Conservation (phyloP, 1,140 invertebrate species). For the Eueides isabella region DNA sequence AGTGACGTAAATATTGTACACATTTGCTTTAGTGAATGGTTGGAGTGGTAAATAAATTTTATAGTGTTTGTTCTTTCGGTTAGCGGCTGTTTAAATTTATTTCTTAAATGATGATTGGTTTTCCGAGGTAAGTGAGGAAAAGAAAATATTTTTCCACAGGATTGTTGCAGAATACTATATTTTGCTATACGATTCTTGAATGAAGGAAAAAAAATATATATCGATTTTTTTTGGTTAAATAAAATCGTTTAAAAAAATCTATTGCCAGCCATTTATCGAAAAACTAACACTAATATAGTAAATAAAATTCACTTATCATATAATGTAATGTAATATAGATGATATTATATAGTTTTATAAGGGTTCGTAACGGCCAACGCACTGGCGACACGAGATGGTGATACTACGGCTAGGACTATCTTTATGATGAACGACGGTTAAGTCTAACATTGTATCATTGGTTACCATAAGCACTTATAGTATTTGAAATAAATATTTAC, state of each 20-base stretch:
- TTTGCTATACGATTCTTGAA: no score
- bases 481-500: slow-evolving; percentile 82
- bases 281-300: slow-evolving; percentile 40
- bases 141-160: no score
- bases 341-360: slow-evolving; percentile 67
- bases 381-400: slow-evolving; percentile 58
- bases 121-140: background rate
- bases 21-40: slow-evolving; percentile 23
- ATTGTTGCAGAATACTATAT: no score
- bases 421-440: slow-evolving; percentile 53
- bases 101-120: background rate
- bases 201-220: background rate
- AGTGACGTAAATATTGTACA: slow-evolving; percentile 32
- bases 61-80: background rate
- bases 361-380: slow-evolving; percentile 42
- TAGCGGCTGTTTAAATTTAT: background rate
- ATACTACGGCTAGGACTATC: slow-evolving; percentile 67
- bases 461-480: slow-evolving; percentile 80
- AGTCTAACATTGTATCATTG: slow-evolving; percentile 78
- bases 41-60: slow-evolving; percentile 20
- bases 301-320: slow-evolving; percentile 50
- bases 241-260: background rate
- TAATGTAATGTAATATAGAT: slow-evolving; percentile 51
- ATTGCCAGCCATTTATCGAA: background rate
- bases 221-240: background rate